Percentiles rank a stretch among this genome's conserved stretches.
Conservation (phyloP, 2,888 invertebrate genomes). For the Campopleginae sp. region DNA sequence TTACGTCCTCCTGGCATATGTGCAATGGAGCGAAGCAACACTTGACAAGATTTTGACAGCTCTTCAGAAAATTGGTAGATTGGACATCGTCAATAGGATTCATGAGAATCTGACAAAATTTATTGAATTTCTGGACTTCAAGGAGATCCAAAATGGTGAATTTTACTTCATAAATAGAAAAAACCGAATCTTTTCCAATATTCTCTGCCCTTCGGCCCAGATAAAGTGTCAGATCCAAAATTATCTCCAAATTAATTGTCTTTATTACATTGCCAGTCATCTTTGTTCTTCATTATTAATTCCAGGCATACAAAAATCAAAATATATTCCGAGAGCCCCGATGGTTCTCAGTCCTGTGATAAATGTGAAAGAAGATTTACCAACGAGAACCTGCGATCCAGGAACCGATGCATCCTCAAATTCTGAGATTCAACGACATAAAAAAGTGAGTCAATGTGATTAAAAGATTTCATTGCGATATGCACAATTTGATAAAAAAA, state of each 20-base stretch:
- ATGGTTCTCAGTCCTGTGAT: slow-evolving; percentile 72
- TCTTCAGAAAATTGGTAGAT: slow-evolving; percentile 85
- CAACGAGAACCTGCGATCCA: slow-evolving; percentile 38
- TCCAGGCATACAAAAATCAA: slow-evolving; percentile 65
- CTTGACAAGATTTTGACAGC: slow-evolving; percentile 85
- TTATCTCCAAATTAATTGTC: not conserved
- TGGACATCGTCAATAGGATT: slow-evolving; percentile 85
- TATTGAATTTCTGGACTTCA: slow-evolving; percentile 47
- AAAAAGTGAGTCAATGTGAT: slow-evolving; percentile 27
- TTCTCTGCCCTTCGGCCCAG: too few species aligned
- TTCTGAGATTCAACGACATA: slow-evolving; percentile 33
- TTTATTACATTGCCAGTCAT: slow-evolving; percentile 2
- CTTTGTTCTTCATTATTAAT: not conserved
- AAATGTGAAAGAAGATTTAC: slow-evolving; percentile 33
- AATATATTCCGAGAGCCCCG: slow-evolving; percentile 74
- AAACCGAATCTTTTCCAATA: not conserved
- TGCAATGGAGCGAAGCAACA: slow-evolving; percentile 85
- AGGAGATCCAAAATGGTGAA: slow-evolving; percentile 48
- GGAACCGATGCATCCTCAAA: slow-evolving; percentile 7
- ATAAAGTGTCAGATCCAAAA: too few species aligned
- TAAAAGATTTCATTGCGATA: not conserved
- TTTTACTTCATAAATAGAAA: not conserved
- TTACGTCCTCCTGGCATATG: slow-evolving; percentile 85
- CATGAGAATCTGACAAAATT: slow-evolving; percentile 78
- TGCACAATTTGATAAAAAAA: not conserved